Conservation (phyloP, 2,797 vertebrate species). For the Macropus fuliginosus region DNA sequence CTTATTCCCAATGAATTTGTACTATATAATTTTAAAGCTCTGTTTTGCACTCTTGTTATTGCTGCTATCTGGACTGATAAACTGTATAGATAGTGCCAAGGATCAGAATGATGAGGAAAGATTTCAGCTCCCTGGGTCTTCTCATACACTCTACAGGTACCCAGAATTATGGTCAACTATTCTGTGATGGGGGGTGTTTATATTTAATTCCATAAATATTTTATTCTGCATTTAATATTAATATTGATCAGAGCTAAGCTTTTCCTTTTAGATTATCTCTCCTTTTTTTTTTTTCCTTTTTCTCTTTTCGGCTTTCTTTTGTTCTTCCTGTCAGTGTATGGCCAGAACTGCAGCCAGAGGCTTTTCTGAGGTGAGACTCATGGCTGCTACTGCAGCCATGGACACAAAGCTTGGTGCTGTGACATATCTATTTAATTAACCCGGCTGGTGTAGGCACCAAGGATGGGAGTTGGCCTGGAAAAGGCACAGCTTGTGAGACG, state of each 20-base stretch:
- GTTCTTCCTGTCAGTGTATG: conserved; percentile 46
- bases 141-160: conserved; percentile 64
- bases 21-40: conserved; percentile 15
- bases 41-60: neutral
- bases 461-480: conserved; percentile 64
- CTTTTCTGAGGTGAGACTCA: conserved; percentile 64
- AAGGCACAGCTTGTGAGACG: conserved; percentile 68
- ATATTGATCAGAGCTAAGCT: conserved; percentile 68
- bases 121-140: conserved; percentile 58
- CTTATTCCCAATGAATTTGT: neutral
- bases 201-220: conserved; percentile 80
- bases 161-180: conserved; percentile 75
- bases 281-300: neutral
- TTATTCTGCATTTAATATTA: conserved; percentile 73
- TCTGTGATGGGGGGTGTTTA: conserved; percentile 41
- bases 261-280: conserved; percentile 35
- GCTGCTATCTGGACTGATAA: conserved; percentile 47
- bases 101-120: conserved; percentile 55
- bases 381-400: conserved; percentile 77
- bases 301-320: conserved; percentile 36
- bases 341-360: conserved; percentile 29
- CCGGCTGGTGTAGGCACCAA: conserved; percentile 80
- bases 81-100: neutral
- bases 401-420: conserved; percentile 78
- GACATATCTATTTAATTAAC: conserved; percentile 88